A percentile compares a stretch with the other conserved stretches of the same genome.
Evolutionary conservation across 1,140 invertebrate genomes (phyloP).

Genomic region (Pseudomyrmex cubaensis): DNA sequence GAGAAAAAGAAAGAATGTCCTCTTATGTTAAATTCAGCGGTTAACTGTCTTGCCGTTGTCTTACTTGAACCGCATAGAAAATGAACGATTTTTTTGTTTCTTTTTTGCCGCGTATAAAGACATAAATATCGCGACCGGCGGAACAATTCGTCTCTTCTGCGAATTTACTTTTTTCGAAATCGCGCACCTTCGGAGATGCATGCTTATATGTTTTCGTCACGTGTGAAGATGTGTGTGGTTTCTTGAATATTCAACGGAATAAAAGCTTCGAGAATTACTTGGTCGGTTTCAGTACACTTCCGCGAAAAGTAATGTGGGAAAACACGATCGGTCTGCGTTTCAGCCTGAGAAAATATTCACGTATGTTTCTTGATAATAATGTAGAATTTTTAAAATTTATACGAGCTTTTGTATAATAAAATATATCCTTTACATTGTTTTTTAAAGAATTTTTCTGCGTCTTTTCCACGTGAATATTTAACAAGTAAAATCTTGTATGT

Average conservation of each 20-base stretch:
- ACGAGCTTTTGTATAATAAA: neutral
- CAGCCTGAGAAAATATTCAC: conserved; percentile 18
- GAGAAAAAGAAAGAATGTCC: conserved; percentile 26
- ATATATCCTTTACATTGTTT: neutral
- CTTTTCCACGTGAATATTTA: neutral
- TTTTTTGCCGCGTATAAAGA: conserved; percentile 23
- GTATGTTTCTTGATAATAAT: conserved; percentile 11
- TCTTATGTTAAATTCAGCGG: conserved; percentile 66
- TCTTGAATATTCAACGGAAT: conserved; percentile 58
- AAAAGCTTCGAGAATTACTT: conserved; percentile 48
- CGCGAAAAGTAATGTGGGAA: conserved; percentile 40
- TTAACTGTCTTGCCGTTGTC: conserved; percentile 59
- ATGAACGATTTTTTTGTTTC: conserved; percentile 58
- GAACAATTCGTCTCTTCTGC: neutral
- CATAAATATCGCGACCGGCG: neutral
- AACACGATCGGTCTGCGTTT: conserved; percentile 8
- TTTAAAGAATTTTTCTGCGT: neutral
- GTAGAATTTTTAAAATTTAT: conserved; percentile 1
- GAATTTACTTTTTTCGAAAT: conserved; percentile 13
- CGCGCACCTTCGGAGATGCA: conserved; percentile 5
- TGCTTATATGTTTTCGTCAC: neutral
- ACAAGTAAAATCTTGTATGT: too few relatives aligned
- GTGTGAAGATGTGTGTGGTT: neutral
- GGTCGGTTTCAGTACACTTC: conserved; percentile 7
- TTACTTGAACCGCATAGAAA: conserved; percentile 62